phyloP scores from a whole-genome alignment of 2,888 invertebrate species.

The Actias luna region DNA sequence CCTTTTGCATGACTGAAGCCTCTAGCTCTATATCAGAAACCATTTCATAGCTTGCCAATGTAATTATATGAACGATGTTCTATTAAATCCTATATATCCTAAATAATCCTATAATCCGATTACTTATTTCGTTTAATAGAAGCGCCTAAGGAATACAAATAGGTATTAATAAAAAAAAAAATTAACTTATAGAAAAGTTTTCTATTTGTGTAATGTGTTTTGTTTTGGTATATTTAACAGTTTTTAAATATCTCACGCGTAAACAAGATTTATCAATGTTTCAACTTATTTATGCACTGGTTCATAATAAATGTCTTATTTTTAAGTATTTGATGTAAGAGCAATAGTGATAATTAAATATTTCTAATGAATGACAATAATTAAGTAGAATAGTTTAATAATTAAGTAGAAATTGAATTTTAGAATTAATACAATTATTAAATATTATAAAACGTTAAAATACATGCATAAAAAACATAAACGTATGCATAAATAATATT shows the following conservation, averaged over 20 bases:
- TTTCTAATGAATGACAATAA: no score
- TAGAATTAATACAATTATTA: no score
- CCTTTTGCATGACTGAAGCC: constrained; percentile 31
- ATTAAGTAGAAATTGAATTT: no score
- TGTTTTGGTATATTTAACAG: background rate
- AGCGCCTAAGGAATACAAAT: background rate
- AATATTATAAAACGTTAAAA: no score
- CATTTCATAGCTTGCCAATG: constrained; percentile 35
- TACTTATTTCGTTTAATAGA: constrained; percentile 20
- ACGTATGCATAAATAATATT: no score
- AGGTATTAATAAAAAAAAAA: constrained; percentile 13
- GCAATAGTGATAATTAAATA: no score
- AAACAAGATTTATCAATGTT: background rate
- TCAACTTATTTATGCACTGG: background rate
- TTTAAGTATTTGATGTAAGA: no score
- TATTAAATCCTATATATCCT: no score
- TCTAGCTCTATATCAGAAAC: constrained; percentile 26
- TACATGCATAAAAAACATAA: no score
- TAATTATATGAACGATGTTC: constrained; percentile 30
- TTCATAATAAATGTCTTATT: no score
- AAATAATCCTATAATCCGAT: constrained; percentile 23
- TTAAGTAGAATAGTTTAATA: no score
- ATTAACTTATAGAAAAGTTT: background rate
- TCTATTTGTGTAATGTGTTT: background rate
- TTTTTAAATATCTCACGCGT: background rate